These are phyloP conservation scores for Hoplostethus mediterraneus DNA, from an alignment of 2,797 vertebrate species.

Conservation along the genomic window DNA sequence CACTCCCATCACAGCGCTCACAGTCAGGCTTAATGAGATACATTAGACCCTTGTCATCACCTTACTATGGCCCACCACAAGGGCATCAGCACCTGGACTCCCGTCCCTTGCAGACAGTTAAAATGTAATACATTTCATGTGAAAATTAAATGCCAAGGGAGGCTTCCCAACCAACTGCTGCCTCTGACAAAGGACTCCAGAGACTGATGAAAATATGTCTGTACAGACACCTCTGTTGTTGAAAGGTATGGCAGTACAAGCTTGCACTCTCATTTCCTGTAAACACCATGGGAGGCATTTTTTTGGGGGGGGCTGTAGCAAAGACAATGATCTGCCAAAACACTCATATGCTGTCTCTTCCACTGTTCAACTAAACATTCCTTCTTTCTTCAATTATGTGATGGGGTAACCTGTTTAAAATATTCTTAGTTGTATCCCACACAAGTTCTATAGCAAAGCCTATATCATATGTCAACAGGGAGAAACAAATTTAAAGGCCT, in stretches of 20 bases:
- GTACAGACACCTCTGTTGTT: conserved; percentile 45
- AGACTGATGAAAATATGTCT: conserved; percentile 66
- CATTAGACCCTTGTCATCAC: conserved; percentile 41
- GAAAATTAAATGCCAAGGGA: conserved; percentile 72
- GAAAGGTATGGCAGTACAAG: conserved; percentile 52
- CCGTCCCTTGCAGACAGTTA: conserved; percentile 53
- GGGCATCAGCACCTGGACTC: conserved; percentile 55
- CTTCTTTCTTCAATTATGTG: conserved; percentile 20
- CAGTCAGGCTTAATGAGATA: conserved; percentile 49
- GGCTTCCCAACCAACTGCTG: conserved; percentile 40
- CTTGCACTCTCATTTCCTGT: conserved; percentile 65
- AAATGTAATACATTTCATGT: conserved; percentile 68
- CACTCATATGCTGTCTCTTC: background rate
- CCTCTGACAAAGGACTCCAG: conserved; percentile 67
- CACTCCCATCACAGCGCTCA: conserved; percentile 12
- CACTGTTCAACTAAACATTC: background rate
- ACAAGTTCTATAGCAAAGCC: background rate
- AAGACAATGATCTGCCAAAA: conserved; percentile 5
- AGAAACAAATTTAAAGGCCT: background rate
- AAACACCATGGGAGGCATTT: conserved; percentile 56
- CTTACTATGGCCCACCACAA: conserved; percentile 34
- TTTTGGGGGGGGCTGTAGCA: background rate
- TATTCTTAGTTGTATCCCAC: background rate
- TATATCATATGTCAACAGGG: background rate
- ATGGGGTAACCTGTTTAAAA: background rate